Evolutionary conservation across 2,113 vertebrate genomes (phyloP), one percentile per base, ranked within the genome.

Genomic region (Petaurus breviceps): DNA sequence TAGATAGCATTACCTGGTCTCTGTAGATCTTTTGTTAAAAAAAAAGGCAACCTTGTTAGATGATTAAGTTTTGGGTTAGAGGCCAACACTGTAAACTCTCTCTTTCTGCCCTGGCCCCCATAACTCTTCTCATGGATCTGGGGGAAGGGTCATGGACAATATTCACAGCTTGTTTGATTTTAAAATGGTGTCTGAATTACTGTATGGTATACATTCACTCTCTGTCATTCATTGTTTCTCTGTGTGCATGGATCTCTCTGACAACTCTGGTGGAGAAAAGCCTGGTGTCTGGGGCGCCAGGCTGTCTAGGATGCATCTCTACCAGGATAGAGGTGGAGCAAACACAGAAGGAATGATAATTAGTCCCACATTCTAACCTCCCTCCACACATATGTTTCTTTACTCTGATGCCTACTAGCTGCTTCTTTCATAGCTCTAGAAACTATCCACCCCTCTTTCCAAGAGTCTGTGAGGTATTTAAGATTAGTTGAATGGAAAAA

Each of bases 131-230:
- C n/a, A 53, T 49, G 14, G 91, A 90, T 84, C 55, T 95, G 49
- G 91, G 23, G 92, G 31, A 24, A 54, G 49, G 50, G 53, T 49
- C 91, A 95, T 84, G 55, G 47, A 84, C 89, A 89, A 91, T 92
- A 61, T 77, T 51, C 84, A 90, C 89, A 61, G 91, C 55, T 93
- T 94, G 77, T 92, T 77, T 97, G 93, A 95, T 89, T 92, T 89
- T 50, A 46, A 92, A 95, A 94, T 47, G 51, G n/a, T 96, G 53
- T 94, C 55, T n/a, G 24, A 93, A 92, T 68, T 52, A 92, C 84
- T 28, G 25, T 90, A 26, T 77, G 51, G 28, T 92, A 0, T 90
- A 43, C 12, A 49, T 84, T 53, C 46, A 92, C 46, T 96, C 94
- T 94, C 25, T 54, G 77, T 90, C 91, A 68, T 51, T 94, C 52